A percentile compares a stretch with the other conserved stretches of the same genome.
Evolutionary conservation across 2,113 vertebrate genomes (phyloP).

Genomic region (Tetrax tetrax): DNA sequence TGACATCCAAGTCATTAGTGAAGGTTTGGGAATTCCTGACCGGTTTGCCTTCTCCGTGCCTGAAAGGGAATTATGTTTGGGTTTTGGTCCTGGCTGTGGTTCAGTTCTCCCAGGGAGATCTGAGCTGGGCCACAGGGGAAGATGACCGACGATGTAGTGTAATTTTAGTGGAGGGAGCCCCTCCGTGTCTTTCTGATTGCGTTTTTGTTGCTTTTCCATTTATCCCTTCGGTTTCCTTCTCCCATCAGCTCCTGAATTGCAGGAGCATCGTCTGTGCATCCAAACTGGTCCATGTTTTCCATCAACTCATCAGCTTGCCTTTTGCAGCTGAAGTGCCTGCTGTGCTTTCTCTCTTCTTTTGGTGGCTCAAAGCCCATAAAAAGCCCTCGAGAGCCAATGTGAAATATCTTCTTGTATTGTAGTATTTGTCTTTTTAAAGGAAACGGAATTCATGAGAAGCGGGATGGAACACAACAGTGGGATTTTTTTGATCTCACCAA

Average conservation of each 20-base stretch:
- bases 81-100: background rate
- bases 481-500: background rate
- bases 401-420: conserved; percentile 20
- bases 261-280: background rate
- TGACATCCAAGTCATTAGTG: background rate
- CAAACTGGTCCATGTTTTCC: background rate
- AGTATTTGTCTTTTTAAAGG: conserved; percentile 21
- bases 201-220: background rate
- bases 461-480: background rate
- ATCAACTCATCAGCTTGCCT: background rate
- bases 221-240: background rate
- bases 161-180: background rate
- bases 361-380: conserved; percentile 21
- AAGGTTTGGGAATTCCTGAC: background rate
- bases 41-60: background rate
- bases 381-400: conserved; percentile 9
- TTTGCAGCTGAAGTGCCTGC: conserved; percentile 19
- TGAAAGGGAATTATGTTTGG: background rate
- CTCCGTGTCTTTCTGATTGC: background rate
- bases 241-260: background rate
- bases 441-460: conserved; percentile 1
- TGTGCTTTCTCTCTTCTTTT: conserved; percentile 23
- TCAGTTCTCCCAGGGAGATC: background rate
- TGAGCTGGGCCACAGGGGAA: background rate
- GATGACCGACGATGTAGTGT: background rate